Evolutionary conservation across 2,888 invertebrate genomes (phyloP).

Genomic region (Phymatocera aterrima): DNA sequence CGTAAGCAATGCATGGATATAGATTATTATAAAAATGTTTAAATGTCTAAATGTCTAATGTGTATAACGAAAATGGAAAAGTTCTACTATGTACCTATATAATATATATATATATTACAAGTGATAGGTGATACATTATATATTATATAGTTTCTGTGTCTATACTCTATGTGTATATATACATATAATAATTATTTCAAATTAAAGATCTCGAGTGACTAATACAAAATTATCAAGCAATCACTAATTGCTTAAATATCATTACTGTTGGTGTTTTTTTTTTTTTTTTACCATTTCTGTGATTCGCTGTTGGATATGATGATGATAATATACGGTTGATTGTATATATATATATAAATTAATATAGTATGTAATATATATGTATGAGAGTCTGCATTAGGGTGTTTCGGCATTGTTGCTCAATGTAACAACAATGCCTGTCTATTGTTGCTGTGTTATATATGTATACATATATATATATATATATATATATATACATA

Average conservation of each 20-base stretch:
- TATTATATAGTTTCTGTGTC: too few species aligned
- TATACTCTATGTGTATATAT: too few species aligned
- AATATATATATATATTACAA: too few species aligned
- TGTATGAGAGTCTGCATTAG: constrained; percentile 23
- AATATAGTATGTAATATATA: neutral
- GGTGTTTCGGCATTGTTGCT: constrained; percentile 41
- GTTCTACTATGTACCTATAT: too few species aligned
- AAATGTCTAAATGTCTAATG: too few species aligned
- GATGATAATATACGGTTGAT: constrained; percentile 42
- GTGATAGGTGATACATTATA: too few species aligned
- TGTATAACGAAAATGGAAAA: too few species aligned
- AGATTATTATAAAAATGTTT: too few species aligned
- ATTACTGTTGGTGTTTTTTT: constrained; percentile 40
- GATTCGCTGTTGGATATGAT: constrained; percentile 51
- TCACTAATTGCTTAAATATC: constrained; percentile 48
- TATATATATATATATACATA: neutral
- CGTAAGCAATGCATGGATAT: too few species aligned
- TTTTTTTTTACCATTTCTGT: constrained; percentile 47
- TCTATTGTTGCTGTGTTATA: constrained; percentile 34
- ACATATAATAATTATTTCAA: too few species aligned
- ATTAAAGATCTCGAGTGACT: too few species aligned
- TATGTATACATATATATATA: neutral
- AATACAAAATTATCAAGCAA: constrained; percentile 33
- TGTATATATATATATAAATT: constrained; percentile 47
- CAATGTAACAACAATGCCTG: constrained; percentile 22